Evolutionary conservation across 2,797 vertebrate species (phyloP).

Genomic region (Pitangus sulphuratus): DNA sequence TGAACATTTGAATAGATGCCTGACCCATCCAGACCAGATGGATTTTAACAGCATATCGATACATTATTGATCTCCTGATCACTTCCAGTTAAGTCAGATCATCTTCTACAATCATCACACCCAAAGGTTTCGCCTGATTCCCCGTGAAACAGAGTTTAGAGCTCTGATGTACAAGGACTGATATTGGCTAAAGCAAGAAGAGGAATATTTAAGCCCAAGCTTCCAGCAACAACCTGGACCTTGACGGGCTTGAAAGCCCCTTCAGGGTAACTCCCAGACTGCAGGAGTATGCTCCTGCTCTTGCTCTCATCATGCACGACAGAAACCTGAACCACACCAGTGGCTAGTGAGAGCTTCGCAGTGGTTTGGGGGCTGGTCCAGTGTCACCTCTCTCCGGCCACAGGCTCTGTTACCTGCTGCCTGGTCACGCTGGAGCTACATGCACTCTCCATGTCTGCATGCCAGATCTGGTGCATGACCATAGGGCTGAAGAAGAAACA

Average conservation of each 20-base stretch:
- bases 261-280: not conserved
- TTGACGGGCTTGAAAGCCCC: not conserved
- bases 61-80: not conserved
- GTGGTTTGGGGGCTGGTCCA: not conserved
- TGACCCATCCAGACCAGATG: not conserved
- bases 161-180: rapidly evolving
- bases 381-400: not conserved
- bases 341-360: not conserved
- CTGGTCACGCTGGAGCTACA: not conserved
- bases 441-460: rapidly evolving
- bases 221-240: not conserved
- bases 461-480: not conserved
- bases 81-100: not conserved
- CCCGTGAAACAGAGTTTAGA: not conserved
- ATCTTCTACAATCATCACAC: not conserved
- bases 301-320: not conserved
- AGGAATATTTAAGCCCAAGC: not conserved
- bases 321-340: not conserved
- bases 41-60: not conserved
- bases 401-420: not conserved
- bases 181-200: not conserved
- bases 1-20: not conserved
- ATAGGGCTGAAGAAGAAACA: not conserved
- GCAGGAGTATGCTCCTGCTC: not conserved
- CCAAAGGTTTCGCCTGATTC: not conserved